Conservation (phyloP, 2,113 vertebrate genomes). For the Channa argus region DNA sequence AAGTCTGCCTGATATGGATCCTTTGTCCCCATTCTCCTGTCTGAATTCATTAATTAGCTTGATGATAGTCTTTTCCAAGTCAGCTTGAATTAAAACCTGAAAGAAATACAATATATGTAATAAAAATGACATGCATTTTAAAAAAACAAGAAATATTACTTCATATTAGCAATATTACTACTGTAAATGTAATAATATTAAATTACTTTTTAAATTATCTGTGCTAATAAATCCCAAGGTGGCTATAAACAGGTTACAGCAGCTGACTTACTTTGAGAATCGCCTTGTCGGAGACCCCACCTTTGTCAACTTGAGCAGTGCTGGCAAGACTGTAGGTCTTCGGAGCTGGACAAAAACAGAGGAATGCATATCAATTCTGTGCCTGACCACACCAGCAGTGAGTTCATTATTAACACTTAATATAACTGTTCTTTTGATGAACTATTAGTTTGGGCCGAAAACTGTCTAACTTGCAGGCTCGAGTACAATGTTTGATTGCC, state of each 20-base stretch:
- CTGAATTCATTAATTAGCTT: slow-evolving; percentile 93
- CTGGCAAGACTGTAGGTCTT: slow-evolving; percentile 93
- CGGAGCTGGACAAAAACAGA: slow-evolving; percentile 83
- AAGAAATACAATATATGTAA: too few species aligned
- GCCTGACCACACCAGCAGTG: neutral
- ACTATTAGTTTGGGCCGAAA: too few species aligned
- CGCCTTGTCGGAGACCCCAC: slow-evolving; percentile 88
- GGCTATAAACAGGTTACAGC: neutral
- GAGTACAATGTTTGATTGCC: too few species aligned
- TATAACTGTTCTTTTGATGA: too few species aligned
- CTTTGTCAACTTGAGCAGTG: slow-evolving; percentile 85
- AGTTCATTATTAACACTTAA: too few species aligned
- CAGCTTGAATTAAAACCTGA: slow-evolving; percentile 92
- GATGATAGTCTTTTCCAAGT: slow-evolving; percentile 94
- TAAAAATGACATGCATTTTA: neutral
- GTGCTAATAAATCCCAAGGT: too few species aligned
- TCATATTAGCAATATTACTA: too few species aligned
- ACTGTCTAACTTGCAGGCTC: too few species aligned
- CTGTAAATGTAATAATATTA: too few species aligned
- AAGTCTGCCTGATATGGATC: slow-evolving; percentile 91
- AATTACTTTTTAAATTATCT: too few species aligned
- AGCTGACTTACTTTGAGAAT: slow-evolving; percentile 88
- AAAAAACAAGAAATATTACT: too few species aligned
- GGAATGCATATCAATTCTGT: neutral
- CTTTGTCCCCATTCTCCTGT: slow-evolving; percentile 88